A percentile compares a stretch with the other conserved stretches of the same genome.
Conservation (phyloP, 1,140 invertebrate species). For the Stenopsyche tienmushanensis region DNA sequence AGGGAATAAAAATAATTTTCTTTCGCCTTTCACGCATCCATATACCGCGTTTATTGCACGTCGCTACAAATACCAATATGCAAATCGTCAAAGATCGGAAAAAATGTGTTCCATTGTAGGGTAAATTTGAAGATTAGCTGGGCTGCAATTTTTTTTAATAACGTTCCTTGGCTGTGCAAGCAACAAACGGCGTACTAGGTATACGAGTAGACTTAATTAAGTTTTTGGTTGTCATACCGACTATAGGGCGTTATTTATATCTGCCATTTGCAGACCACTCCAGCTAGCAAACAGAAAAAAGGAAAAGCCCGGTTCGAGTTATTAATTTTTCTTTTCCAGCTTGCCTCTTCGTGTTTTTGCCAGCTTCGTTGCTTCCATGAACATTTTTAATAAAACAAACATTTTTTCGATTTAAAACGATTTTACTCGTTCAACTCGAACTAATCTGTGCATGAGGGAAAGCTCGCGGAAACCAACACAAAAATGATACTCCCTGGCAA, state of each 20-base stretch:
- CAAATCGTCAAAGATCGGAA: too few species aligned
- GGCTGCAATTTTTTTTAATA: slow-evolving; percentile 32
- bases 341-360: not conserved
- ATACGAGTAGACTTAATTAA: slow-evolving; percentile 36
- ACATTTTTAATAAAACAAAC: slow-evolving; percentile 17
- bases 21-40: not conserved
- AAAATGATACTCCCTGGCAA: too few species aligned
- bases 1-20: not conserved
- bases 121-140: not conserved
- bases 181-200: not conserved
- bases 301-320: slow-evolving; percentile 33
- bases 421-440: not conserved
- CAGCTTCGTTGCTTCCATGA: not conserved
- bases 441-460: too few species aligned
- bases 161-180: not conserved
- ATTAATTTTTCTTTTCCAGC: slow-evolving; percentile 36
- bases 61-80: not conserved
- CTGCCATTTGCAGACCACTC: slow-evolving; percentile 29
- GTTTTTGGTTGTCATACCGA: slow-evolving; percentile 37
- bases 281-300: slow-evolving; percentile 23
- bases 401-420: slow-evolving; percentile 8
- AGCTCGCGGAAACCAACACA: too few species aligned
- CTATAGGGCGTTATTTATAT: slow-evolving; percentile 34
- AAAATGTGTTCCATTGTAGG: too few species aligned
- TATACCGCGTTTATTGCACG: not conserved